phyloP scores from a whole-genome alignment of 2,888 invertebrate species.

The Geophilus truncorum region DNA sequence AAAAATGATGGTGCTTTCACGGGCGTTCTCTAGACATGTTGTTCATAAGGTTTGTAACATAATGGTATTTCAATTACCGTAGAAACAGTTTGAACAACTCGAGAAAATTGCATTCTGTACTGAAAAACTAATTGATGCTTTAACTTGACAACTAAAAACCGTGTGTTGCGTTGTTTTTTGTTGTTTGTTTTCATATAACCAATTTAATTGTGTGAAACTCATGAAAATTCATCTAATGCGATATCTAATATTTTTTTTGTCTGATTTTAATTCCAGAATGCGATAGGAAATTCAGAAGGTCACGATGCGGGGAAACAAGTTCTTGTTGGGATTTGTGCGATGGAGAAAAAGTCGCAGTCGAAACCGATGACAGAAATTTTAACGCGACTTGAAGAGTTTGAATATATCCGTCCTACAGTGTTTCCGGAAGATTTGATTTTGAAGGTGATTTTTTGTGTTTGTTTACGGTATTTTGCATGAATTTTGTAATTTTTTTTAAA shows the following conservation, averaged over 20 bases:
- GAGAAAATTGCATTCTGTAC: not conserved
- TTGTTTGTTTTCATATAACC: no score
- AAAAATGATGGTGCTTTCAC: not conserved
- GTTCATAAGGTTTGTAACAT: slow-evolving; percentile 3
- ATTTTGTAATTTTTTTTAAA: slow-evolving; percentile 38
- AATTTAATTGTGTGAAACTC: no score
- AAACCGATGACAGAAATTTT: slow-evolving; percentile 99
- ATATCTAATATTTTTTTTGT: no score
- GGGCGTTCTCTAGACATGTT: not conserved
- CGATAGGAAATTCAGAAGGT: slow-evolving; percentile 38
- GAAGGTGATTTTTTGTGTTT: slow-evolving; percentile 57
- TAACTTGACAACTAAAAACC: not conserved
- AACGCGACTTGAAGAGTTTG: slow-evolving; percentile 89
- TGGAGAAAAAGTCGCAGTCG: slow-evolving; percentile 98
- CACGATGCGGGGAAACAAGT: slow-evolving; percentile 59
- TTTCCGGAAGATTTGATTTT: slow-evolving; percentile 95
- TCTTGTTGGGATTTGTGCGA: slow-evolving; percentile 97
- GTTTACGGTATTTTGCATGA: no score
- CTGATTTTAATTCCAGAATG: not conserved
- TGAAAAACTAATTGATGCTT: not conserved
- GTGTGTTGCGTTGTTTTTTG: not conserved
- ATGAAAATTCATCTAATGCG: no score
- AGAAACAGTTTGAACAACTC: not conserved
- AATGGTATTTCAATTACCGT: not conserved
- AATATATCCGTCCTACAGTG: slow-evolving; percentile 88